A percentile compares a stretch with the other conserved stretches of the same genome.
These are phyloP conservation scores for Troides aeacus DNA, from an alignment of 2,888 invertebrate genomes.

Conservation along the genomic window DNA sequence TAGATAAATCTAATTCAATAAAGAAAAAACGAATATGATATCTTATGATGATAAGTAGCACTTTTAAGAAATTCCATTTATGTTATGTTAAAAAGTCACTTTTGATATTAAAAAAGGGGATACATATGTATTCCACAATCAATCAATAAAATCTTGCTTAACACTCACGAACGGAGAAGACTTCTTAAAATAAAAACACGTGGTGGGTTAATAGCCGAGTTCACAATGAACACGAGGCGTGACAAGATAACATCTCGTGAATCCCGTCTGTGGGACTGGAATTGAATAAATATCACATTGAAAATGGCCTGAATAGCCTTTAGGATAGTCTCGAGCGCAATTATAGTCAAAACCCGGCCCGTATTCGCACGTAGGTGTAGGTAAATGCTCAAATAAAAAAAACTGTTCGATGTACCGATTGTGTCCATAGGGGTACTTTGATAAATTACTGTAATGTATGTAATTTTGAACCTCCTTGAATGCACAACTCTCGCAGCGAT, in stretches of 20 bases:
- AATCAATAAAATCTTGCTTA: constrained; percentile 43
- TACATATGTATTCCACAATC: constrained; percentile 26
- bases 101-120: background rate
- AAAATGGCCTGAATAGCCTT: constrained; percentile 69
- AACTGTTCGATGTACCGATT: constrained; percentile 45
- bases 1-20: no score
- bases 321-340: constrained; percentile 70
- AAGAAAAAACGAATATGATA: no score
- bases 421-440: constrained; percentile 46
- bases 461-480: constrained; percentile 66
- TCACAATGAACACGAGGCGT: constrained; percentile 67
- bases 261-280: constrained; percentile 63
- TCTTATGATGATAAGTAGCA: no score
- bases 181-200: constrained; percentile 52
- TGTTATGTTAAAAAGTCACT: background rate
- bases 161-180: constrained; percentile 55
- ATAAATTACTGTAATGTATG: constrained; percentile 54
- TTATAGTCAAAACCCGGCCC: constrained; percentile 54
- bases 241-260: constrained; percentile 74
- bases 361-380: constrained; percentile 57
- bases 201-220: constrained; percentile 55
- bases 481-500: constrained; percentile 44
- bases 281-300: constrained; percentile 72
- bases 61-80: background rate
- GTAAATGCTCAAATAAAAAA: constrained; percentile 44